Evolutionary conservation across 1,140 invertebrate genomes (phyloP).

Genomic region (Phenacoccus solenopsis): DNA sequence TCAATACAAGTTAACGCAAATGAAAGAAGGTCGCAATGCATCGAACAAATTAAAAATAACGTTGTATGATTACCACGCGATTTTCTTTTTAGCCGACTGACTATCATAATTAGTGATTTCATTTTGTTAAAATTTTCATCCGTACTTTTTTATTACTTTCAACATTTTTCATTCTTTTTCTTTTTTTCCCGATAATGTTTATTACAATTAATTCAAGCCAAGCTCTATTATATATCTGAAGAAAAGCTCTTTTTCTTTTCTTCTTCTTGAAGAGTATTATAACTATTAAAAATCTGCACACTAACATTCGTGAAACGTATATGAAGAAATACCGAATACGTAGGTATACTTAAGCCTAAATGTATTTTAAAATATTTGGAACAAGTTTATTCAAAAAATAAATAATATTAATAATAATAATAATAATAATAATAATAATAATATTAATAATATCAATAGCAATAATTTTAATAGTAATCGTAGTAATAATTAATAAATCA

Average conservation of each 20-base stretch:
- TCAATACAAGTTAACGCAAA: too few relatives aligned
- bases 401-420: background rate
- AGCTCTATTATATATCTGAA: background rate
- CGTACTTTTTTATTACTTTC: too few relatives aligned
- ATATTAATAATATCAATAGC: background rate
- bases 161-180: too few relatives aligned
- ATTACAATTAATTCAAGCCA: background rate
- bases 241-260: background rate
- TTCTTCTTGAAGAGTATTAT: background rate
- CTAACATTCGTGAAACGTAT: background rate
- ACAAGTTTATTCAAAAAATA: background rate
- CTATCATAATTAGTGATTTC: too few relatives aligned
- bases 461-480: too few relatives aligned
- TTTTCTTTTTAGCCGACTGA: too few relatives aligned
- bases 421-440: background rate
- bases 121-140: too few relatives aligned
- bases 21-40: too few relatives aligned
- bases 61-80: too few relatives aligned
- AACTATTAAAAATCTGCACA: background rate
- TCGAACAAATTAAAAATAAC: too few relatives aligned
- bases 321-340: background rate
- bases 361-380: background rate
- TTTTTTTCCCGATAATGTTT: too few relatives aligned
- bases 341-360: background rate
- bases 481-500: slow-evolving; percentile 13